phyloP scores from a whole-genome alignment of 92 coral and sea anemone species.

The Palythoa caribaeorum region DNA sequence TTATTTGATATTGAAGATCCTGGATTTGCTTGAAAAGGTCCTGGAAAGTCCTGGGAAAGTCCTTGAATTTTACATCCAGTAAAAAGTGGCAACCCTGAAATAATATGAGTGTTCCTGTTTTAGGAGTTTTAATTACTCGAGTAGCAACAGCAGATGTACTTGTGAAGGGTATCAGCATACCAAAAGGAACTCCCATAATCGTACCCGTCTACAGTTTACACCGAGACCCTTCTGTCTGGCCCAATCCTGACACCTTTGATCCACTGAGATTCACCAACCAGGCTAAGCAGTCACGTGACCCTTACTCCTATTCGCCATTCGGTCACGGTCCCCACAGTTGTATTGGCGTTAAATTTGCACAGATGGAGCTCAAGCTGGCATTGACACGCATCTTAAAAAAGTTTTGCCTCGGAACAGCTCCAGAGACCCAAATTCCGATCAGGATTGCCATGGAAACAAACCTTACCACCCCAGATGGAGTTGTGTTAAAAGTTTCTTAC shows the following conservation, averaged over 20 bases:
- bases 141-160: constrained; percentile 37
- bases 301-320: constrained; percentile 24
- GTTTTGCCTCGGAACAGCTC: not conserved
- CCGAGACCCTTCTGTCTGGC: constrained; percentile 24
- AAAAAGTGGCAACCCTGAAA: not conserved
- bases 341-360: constrained; percentile 44
- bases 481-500: not conserved
- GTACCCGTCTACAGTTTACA: constrained; percentile 42
- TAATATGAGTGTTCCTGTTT: too few species aligned
- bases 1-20: too few species aligned
- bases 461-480: constrained; percentile 34
- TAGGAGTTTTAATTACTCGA: constrained; percentile 20
- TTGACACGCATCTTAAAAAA: constrained; percentile 11
- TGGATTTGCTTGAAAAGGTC: too few species aligned
- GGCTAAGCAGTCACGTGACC: constrained; percentile 30
- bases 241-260: constrained; percentile 38
- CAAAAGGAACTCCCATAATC: constrained; percentile 30
- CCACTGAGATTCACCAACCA: constrained; percentile 19
- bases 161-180: constrained; percentile 16
- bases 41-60: too few species aligned
- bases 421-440: constrained; percentile 33
- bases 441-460: constrained; percentile 27
- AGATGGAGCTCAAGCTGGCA: constrained; percentile 41
- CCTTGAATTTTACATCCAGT: too few species aligned
- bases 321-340: constrained; percentile 50